Percentiles rank a stretch among this genome's conserved stretches.
These are phyloP conservation scores for Watersipora subatra DNA, from an alignment of 1,140 invertebrate species.

Conservation along the genomic window DNA sequence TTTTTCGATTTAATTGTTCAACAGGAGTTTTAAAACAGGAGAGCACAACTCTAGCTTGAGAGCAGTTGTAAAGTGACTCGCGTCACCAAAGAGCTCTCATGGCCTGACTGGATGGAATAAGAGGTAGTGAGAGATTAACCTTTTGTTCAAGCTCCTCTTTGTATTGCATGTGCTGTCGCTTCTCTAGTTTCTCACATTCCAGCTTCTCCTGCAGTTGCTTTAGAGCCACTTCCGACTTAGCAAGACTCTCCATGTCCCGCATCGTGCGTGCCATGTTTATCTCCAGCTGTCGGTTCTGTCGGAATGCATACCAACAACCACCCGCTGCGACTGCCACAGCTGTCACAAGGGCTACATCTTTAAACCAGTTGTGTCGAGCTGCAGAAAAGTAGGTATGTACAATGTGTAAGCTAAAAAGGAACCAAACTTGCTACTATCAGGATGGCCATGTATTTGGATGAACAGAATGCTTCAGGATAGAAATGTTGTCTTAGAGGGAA, in stretches of 20 bases:
- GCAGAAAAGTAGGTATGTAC: slow-evolving; percentile 20
- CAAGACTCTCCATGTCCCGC: slow-evolving; percentile 78
- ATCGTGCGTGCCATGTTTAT: slow-evolving; percentile 73
- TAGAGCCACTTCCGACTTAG: slow-evolving; percentile 71
- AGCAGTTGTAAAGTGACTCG: too few species aligned
- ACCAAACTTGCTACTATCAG: too few species aligned
- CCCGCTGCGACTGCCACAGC: slow-evolving; percentile 65
- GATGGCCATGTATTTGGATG: too few species aligned
- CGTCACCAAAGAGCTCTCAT: too few species aligned
- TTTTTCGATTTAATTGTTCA: too few species aligned
- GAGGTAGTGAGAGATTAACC: slow-evolving; percentile 55
- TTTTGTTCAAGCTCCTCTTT: slow-evolving; percentile 55
- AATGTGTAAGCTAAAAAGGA: too few species aligned
- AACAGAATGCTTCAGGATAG: too few species aligned
- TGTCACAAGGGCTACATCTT: slow-evolving; percentile 71
- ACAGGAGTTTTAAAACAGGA: too few species aligned
- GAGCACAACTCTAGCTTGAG: too few species aligned
- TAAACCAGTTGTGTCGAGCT: slow-evolving; percentile 60
- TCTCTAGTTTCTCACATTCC: slow-evolving; percentile 10
- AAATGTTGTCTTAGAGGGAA: too few species aligned
- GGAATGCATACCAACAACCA: slow-evolving; percentile 77
- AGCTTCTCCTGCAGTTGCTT: slow-evolving; percentile 57
- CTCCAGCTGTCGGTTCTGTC: slow-evolving; percentile 62
- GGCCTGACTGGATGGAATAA: too few species aligned
- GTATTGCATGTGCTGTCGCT: slow-evolving; percentile 41